Evolutionary conservation across 2,113 vertebrate genomes (phyloP), one percentile per base, ranked within the genome.

Genomic region (Tamias sibiricus): DNA sequence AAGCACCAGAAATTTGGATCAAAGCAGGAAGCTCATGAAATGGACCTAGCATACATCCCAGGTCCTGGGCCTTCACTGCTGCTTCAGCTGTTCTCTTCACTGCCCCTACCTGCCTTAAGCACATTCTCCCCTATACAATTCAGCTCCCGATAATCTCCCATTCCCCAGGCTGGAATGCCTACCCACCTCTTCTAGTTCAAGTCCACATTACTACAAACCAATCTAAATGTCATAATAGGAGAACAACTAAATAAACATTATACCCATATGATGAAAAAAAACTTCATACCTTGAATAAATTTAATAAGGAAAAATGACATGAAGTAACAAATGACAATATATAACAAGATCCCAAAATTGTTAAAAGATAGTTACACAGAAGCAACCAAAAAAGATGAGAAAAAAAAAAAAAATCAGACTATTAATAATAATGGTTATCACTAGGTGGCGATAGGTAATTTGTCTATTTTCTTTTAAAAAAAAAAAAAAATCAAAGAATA

Each of bases 371-470:
- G 76, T 89, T 80, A 75, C 30, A 82, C 7, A 69, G 28, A 77
- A 13, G 12, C 52, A 71, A 88, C 16, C 91, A 42, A 74, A 91
- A 93, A 97, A 91, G 28, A 90, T 54, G 32, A 95, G 59, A 86
- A 85, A 49, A 93, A 94, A 49, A 93, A 94, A 97, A 95, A 75
- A 79, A 40, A 77, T 19, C 79, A 95, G 57, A 52, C 40, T 75
- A 88, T 52, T 92, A 92, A 86, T 11, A 92, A 86, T 11, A 85
- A 57, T 85, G 71, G 82, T 54, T 90, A 83, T 86, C 74, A 84
- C 76, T 93, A 81, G 16, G 62, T 94, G 49, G 40, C 54, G 42
- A 82, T 68, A 79, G 22, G 76, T 82, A 84, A 94, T 72, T 88
- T 87, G 80, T 54, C 75, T 92, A 44, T 93, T 95, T 96, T 84